Base-by-base conservation (phyloP, 2,113 vertebrate genomes). In the Chaenogobius annularis region DNA sequence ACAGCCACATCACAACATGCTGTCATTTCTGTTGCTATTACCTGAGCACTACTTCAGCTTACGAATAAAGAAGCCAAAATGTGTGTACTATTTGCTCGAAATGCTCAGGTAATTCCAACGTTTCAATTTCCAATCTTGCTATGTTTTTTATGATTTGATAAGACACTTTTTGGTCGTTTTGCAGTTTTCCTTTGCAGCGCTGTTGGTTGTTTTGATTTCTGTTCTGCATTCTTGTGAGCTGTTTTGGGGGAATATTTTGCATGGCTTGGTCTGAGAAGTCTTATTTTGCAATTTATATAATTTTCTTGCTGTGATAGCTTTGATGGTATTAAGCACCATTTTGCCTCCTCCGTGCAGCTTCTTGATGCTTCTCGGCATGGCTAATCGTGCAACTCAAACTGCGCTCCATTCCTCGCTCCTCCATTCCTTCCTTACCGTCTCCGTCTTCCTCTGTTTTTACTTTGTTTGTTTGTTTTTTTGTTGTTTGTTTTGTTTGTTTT, bases 1-100 rank as follows among this genome's bases (percentile, higher is more conserved):
- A 88, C 94, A 88, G 84, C 90, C 90, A 84, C 94, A 92, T 94
- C 93, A 91, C 93, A 71, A 85, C 91, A 87, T 92, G 88, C 92
- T 95, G 93, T 86, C 88, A 13, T 81, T 84, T 73, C 74, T 90
- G 93, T 83, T 94, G 93, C 93, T 87, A 79, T 87, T 94, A 87
- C 90, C 89, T 87, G 83, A 94, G 94, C 77, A 82, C 26, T 19
- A 0, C 26, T 44, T 44, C 5, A 44, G 44, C 44, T 64, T 22
- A 6, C 10, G 4, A 14, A 37, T 17, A 31, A 82, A 58, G 5
- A 26, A 59, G 12, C 6, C 63, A 73, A 68, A 64, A 68, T 56
- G 35, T n/a, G n/a, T 58, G 23, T 20, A 15, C 23, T 72, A 35
- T 65, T 67, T 55, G 35, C n/a, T 20, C 46, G 14, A 12, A 11